These are phyloP conservation scores for Pandemis heparana DNA, from an alignment of 2,888 invertebrate species.

Conservation along the genomic window DNA sequence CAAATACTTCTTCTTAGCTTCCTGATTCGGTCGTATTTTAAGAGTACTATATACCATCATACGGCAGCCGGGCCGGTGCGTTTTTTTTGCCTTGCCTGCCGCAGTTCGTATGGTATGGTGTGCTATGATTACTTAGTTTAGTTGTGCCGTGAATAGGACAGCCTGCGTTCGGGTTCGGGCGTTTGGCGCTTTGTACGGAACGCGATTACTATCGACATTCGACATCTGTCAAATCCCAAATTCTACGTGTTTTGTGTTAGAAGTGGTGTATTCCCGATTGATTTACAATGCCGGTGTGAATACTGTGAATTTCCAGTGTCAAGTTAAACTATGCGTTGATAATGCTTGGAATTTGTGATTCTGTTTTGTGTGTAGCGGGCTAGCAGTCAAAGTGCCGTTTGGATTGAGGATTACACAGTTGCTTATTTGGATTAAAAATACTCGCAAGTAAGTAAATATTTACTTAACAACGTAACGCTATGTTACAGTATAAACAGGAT, in stretches of 20 bases:
- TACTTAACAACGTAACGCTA: slow-evolving; percentile 55
- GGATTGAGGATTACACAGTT: slow-evolving; percentile 65
- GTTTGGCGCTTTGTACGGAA: slow-evolving; percentile 65
- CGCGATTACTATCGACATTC: slow-evolving; percentile 60
- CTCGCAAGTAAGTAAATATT: slow-evolving; percentile 81
- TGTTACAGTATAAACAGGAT: slow-evolving; percentile 35
- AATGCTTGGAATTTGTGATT: slow-evolving; percentile 74
- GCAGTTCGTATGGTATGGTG: slow-evolving; percentile 44
- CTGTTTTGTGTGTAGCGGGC: slow-evolving; percentile 68
- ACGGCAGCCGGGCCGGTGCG: slow-evolving; percentile 32
- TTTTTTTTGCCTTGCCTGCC: slow-evolving; percentile 35
- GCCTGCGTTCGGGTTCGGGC: slow-evolving; percentile 67
- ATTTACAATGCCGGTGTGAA: slow-evolving; percentile 57
- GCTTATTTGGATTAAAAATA: slow-evolving; percentile 74
- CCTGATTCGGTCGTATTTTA: slow-evolving; percentile 25
- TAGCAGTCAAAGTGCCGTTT: slow-evolving; percentile 58
- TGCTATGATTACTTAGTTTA: slow-evolving; percentile 61
- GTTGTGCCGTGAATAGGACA: slow-evolving; percentile 65
- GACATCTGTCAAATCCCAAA: slow-evolving; percentile 76
- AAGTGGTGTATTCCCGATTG: slow-evolving; percentile 55
- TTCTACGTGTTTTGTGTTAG: slow-evolving; percentile 55
- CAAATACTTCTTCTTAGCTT: neutral
- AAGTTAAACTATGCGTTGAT: slow-evolving; percentile 51
- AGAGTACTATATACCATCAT: slow-evolving; percentile 21
- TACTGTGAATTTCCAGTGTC: slow-evolving; percentile 51